Conservation (phyloP, 2,888 invertebrate genomes). For the Silvanus unidentatus region DNA sequence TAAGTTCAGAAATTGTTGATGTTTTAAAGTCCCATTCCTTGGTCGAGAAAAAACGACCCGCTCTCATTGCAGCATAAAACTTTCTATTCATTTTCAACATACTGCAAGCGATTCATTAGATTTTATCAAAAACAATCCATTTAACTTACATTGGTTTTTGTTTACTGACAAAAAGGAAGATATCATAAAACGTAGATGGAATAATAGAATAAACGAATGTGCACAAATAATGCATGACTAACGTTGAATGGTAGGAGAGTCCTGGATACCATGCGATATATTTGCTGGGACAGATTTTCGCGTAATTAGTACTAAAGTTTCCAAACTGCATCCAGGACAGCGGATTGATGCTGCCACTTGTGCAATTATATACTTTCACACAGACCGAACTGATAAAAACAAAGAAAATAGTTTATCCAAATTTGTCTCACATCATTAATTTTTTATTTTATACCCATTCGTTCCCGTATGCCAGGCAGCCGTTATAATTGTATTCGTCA, state of each 20-base stretch:
- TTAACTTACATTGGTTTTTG: constrained; percentile 74
- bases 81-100: constrained; percentile 80
- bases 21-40: constrained; percentile 78
- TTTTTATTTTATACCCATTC: constrained; percentile 26
- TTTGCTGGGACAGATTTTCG: constrained; percentile 73
- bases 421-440: neutral
- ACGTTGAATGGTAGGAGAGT: constrained; percentile 66
- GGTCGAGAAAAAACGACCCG: constrained; percentile 78
- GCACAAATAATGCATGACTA: constrained; percentile 67
- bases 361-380: constrained; percentile 84
- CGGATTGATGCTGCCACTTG: constrained; percentile 81
- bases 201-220: constrained; percentile 73
- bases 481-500: constrained; percentile 80
- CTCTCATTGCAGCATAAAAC: constrained; percentile 69
- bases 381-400: constrained; percentile 41
- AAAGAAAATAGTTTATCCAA: constrained; percentile 11
- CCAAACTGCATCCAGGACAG: constrained; percentile 81
- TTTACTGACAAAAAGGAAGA: constrained; percentile 66
- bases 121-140: neutral
- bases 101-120: too few relatives aligned
- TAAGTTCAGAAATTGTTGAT: constrained; percentile 56
- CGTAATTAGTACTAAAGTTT: constrained; percentile 64
- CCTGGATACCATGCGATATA: constrained; percentile 83
- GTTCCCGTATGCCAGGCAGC: constrained; percentile 67
- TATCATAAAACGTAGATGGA: constrained; percentile 78